Evolutionary conservation across 2,113 vertebrate species (phyloP).

Genomic region (Tragulus kanchil): DNA sequence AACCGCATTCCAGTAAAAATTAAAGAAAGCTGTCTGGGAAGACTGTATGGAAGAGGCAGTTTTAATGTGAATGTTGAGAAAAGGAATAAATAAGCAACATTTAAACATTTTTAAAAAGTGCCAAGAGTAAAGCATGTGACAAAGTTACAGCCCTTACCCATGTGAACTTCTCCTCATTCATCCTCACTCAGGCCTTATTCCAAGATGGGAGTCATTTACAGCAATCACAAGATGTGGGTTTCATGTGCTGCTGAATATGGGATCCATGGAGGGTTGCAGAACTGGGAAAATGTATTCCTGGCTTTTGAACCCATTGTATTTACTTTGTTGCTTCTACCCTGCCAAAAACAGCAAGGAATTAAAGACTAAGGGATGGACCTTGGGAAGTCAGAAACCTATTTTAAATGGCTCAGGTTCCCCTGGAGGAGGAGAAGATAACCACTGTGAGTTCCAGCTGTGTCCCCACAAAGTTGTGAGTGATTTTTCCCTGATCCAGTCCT

Average conservation of each 20-base stretch:
- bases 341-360: background rate
- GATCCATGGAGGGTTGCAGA: background rate
- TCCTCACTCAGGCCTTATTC: background rate
- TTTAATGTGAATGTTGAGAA: background rate
- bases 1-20: background rate
- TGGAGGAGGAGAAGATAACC: background rate
- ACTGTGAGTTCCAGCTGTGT: background rate
- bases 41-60: background rate
- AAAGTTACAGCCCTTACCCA: background rate
- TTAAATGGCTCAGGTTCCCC: background rate
- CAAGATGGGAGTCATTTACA: background rate
- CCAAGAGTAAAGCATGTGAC: background rate
- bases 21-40: background rate
- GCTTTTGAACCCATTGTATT: background rate
- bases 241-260: background rate
- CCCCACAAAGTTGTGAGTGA: background rate
- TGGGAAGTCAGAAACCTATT: background rate
- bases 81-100: no score
- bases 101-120: background rate
- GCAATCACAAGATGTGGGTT: background rate
- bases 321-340: background rate
- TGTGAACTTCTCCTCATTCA: background rate
- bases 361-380: background rate
- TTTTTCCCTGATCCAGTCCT: background rate
- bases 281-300: slow-evolving; percentile 24